phyloP scores from a whole-genome alignment of 2,797 vertebrate genomes.

The Gymnothorax javanicus region DNA sequence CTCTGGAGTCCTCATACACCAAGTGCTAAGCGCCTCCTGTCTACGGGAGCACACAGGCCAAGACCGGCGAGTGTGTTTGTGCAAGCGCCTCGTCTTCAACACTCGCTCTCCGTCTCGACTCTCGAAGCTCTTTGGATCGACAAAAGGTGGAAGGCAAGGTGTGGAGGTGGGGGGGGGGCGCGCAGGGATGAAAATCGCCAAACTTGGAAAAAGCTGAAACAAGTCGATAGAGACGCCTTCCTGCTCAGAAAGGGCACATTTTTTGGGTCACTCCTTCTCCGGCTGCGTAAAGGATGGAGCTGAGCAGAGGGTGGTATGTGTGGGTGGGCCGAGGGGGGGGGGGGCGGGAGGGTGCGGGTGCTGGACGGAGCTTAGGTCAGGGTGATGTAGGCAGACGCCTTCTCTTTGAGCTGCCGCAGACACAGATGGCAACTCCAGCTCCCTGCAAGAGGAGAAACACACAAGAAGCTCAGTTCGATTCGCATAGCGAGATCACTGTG shows the following conservation, averaged over 20 bases:
- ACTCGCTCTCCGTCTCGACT: slow-evolving; percentile 21
- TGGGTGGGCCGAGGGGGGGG: slow-evolving; percentile 22
- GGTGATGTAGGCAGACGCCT: slow-evolving; percentile 93
- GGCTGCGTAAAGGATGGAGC: slow-evolving; percentile 3
- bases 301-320: slow-evolving; percentile 20
- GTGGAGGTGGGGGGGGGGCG: background rate
- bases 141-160: slow-evolving; percentile 31
- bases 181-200: background rate
- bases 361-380: slow-evolving; percentile 79
- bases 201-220: slow-evolving; percentile 11
- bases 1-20: slow-evolving; percentile 38
- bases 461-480: background rate
- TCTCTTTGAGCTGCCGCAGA: slow-evolving; percentile 91
- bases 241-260: background rate
- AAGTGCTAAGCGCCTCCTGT: slow-evolving; percentile 44
- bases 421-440: slow-evolving; percentile 95
- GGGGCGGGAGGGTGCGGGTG: slow-evolving; percentile 49
- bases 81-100: background rate
- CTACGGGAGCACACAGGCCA: slow-evolving; percentile 25
- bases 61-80: background rate
- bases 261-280: background rate
- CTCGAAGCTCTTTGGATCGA: slow-evolving; percentile 60
- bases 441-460: slow-evolving; percentile 63
- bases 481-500: background rate
- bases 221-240: background rate